phyloP scores from a whole-genome alignment of 1,140 invertebrate genomes.

The Nixonia krombeini region DNA sequence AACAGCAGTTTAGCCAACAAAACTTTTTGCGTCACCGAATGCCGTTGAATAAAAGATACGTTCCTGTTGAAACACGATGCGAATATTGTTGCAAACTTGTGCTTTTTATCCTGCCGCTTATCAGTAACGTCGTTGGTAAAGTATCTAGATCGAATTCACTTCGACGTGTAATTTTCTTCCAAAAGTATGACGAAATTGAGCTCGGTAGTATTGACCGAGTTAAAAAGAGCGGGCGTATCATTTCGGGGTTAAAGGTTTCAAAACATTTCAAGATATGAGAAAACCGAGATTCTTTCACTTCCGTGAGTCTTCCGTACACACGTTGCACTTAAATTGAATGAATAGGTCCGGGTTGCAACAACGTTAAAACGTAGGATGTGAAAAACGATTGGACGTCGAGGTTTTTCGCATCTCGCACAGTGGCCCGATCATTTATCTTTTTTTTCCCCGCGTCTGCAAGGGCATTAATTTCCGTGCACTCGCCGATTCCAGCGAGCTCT shows the following conservation, averaged over 20 bases:
- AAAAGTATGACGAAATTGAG: not conserved
- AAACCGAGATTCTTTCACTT: conserved; percentile 33
- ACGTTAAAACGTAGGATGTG: conserved; percentile 37
- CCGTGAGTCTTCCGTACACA: conserved; percentile 23
- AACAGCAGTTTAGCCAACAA: too few relatives aligned
- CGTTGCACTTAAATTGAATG: conserved; percentile 43
- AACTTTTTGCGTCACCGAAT: too few relatives aligned
- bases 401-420: conserved; percentile 38
- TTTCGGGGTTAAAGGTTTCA: not conserved
- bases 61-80: too few relatives aligned
- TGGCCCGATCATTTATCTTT: conserved; percentile 40
- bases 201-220: not conserved
- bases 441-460: conserved; percentile 30
- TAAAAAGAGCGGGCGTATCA: not conserved
- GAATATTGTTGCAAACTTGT: too few relatives aligned
- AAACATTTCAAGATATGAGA: conserved; percentile 13
- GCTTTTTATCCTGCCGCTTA: too few relatives aligned
- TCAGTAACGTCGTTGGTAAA: too few relatives aligned
- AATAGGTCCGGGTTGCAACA: conserved; percentile 42
- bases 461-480: conserved; percentile 41
- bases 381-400: conserved; percentile 43
- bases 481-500: conserved; percentile 27
- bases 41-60: too few relatives aligned
- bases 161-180: too few relatives aligned
- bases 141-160: too few relatives aligned